Conservation (phyloP, 2,888 invertebrate species). For the Automeris io region DNA sequence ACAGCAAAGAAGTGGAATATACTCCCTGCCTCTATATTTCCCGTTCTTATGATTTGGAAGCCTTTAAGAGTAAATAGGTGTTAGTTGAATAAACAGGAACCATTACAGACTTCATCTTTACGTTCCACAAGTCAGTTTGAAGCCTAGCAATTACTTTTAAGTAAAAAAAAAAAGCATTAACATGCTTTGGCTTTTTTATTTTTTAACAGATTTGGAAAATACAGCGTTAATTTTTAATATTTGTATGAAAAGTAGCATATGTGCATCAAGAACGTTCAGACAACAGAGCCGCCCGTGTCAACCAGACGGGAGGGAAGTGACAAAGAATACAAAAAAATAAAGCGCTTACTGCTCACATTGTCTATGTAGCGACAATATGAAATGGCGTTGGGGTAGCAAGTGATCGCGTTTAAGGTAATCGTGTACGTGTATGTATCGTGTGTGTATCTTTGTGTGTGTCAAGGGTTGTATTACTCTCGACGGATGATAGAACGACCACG, state of each 20-base stretch:
- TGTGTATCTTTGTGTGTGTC: conserved; percentile 22
- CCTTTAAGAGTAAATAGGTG: too few species aligned
- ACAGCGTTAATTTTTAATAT: too few species aligned
- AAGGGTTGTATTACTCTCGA: conserved; percentile 52
- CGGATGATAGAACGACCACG: conserved; percentile 54
- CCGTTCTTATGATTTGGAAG: too few species aligned
- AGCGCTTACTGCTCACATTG: conserved; percentile 64
- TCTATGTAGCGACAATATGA: conserved; percentile 46
- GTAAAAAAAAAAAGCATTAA: too few species aligned
- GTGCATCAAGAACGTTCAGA: conserved; percentile 11
- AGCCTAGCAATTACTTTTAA: too few species aligned
- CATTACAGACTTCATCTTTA: too few species aligned
- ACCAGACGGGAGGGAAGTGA: conserved; percentile 37
- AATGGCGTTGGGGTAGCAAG: conserved; percentile 42
- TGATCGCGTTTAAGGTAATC: conserved; percentile 21
- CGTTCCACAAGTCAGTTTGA: too few species aligned
- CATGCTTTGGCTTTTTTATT: too few species aligned
- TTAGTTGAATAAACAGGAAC: too few species aligned
- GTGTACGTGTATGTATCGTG: conserved; percentile 18
- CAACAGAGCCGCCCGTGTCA: conserved; percentile 24
- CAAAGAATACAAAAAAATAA: conserved; percentile 66
- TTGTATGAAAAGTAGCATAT: conserved; percentile 10
- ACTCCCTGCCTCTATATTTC: too few species aligned
- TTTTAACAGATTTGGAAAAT: too few species aligned
- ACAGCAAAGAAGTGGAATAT: too few species aligned